phyloP scores from a whole-genome alignment of 2,113 vertebrate genomes.

The Pteropus alecto region DNA sequence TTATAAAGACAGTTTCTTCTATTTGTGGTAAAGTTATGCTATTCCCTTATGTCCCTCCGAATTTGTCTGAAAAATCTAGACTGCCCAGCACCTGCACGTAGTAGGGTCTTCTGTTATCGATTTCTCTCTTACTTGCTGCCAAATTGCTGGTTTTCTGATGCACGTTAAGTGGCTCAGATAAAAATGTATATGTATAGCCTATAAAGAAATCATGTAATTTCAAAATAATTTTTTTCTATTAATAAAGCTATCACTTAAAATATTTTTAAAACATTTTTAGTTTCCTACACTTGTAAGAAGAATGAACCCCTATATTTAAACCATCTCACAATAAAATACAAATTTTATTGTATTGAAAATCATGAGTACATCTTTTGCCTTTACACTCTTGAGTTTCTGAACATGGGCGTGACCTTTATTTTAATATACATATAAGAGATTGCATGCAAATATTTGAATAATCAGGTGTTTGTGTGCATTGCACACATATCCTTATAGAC shows the following conservation, averaged over 20 bases:
- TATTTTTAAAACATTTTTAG: neutral
- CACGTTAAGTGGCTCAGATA: neutral
- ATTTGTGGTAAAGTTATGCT: neutral
- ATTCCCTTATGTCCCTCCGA: neutral
- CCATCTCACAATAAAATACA: neutral
- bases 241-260: neutral
- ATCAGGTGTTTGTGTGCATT: neutral
- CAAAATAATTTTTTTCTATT: neutral
- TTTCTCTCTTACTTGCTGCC: neutral
- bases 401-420: neutral
- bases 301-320: neutral
- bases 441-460: neutral
- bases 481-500: neutral
- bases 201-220: neutral
- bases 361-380: neutral
- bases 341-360: neutral
- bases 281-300: neutral
- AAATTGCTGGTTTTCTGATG: neutral
- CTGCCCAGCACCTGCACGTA: accelerated
- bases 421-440: neutral
- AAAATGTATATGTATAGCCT: neutral
- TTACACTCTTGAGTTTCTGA: neutral
- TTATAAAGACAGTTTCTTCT: neutral
- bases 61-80: neutral
- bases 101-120: neutral